These are phyloP conservation scores for Antheraea mylitta DNA, from an alignment of 1,140 invertebrate species.

Conservation along the genomic window DNA sequence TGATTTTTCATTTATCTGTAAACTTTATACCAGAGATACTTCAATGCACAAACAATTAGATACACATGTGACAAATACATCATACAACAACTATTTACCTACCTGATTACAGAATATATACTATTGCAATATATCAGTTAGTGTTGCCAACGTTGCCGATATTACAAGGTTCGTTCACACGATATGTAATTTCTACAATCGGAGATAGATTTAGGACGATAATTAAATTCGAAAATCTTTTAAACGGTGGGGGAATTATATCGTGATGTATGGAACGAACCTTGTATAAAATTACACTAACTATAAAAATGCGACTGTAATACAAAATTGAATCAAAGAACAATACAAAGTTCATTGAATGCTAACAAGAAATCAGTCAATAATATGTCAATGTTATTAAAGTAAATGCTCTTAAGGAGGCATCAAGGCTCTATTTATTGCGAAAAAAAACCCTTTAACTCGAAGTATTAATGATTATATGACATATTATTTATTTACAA, in stretches of 20 bases:
- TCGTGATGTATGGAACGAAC: not conserved
- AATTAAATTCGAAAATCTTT: not conserved
- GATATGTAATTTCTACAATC: not conserved
- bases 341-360: not conserved
- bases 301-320: not conserved
- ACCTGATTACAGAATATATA: not conserved
- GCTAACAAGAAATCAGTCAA: not conserved
- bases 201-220: not conserved
- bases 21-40: not conserved
- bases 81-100: constrained; percentile 8
- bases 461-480: too few species aligned
- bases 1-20: not conserved
- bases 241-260: not conserved
- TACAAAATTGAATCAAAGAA: not conserved
- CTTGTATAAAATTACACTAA: not conserved
- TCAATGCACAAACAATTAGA: constrained; percentile 4
- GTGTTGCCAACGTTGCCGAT: not conserved
- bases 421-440: too few species aligned
- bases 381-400: too few species aligned
- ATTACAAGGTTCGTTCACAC: not conserved
- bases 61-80: not conserved
- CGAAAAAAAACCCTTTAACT: too few species aligned
- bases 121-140: constrained; percentile 11
- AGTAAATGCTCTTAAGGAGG: too few species aligned
- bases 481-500: too few species aligned